Base-by-base conservation (phyloP, 2,797 vertebrate species). In the Chromis chromis region DNA sequence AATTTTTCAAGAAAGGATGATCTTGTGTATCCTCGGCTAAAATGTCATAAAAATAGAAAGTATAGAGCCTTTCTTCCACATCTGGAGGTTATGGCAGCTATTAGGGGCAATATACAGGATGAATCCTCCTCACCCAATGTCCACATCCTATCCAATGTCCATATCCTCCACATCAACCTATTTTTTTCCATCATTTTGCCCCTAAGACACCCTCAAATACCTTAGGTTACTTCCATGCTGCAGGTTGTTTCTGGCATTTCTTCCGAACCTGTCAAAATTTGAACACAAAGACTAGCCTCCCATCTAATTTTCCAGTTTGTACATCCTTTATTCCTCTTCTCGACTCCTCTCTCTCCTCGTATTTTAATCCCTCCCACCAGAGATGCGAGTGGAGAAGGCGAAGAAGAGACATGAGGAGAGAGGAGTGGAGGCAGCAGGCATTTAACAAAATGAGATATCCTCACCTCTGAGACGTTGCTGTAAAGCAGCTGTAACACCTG, bases 41-140 rank as follows among this genome's bases (percentile, higher is more conserved):
- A 49, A 73, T 19, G 25, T 25, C 8, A 33, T 56, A 24, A 33
- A 46, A 61, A 46, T n/a, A 10, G 8, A 46, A 17, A 50, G 48
- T 6, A 39, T 14, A 31, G 6, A 44, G 16, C n/a, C 12, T 36
- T 22, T 70, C 4, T 7, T 53, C 3, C 4, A 1, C 3, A 33
- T 63, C 52, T 16, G 22, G 25, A 63, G 5, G 7, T 74, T 71
- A 60, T 22, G 4, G 53, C 22, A 65, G 40, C 55, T 31, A 10
- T 64, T 59, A 42, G 16, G 13, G 13, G 27, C 27, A 31, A 55
- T 55, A 55, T 28, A 39, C 5, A 1, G 16, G 4, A 64, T 52
- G 40, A 42, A 42, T 42, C 14, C 3, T 52, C 49, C 61, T 52
- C 48, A 25, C 36, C 28, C 50, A 49, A 6, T 48, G 28, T 49